Conservation (phyloP, 2,113 vertebrate species). For the Gavialis gangeticus region DNA sequence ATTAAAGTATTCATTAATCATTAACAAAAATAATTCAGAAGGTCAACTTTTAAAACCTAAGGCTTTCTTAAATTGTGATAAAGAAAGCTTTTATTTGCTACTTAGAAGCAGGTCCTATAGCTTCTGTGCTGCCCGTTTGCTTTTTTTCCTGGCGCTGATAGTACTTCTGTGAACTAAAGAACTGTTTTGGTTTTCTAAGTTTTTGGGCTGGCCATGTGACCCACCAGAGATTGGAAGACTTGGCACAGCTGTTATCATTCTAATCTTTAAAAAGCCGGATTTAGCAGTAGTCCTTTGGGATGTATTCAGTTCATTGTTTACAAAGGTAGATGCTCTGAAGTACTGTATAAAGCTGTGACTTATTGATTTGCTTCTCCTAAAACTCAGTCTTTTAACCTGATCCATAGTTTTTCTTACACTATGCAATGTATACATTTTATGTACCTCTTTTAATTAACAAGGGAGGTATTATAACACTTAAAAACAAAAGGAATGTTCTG, state of each 20-base stretch:
- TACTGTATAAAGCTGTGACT: not conserved
- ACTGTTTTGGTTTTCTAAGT: not conserved
- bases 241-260: not conserved
- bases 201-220: not conserved
- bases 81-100: not conserved
- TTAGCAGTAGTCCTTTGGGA: not conserved
- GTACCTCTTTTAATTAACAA: not conserved
- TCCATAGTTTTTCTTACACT: not conserved
- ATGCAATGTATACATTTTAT: rapidly evolving
- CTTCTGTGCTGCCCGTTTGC: not conserved
- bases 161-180: not conserved
- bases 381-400: not conserved
- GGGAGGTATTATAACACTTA: not conserved
- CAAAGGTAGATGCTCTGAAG: not conserved
- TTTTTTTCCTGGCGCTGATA: not conserved
- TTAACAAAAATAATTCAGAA: not conserved
- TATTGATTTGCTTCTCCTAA: not conserved
- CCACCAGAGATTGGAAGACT: not conserved
- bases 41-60: not conserved
- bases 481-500: not conserved
- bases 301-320: not conserved
- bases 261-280: not conserved
- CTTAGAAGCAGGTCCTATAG: not conserved
- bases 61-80: not conserved
- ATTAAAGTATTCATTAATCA: not conserved